Evolutionary conservation across 2,797 vertebrate species (phyloP), one percentile per base, ranked within the genome.

Genomic region (Characodon lateralis): DNA sequence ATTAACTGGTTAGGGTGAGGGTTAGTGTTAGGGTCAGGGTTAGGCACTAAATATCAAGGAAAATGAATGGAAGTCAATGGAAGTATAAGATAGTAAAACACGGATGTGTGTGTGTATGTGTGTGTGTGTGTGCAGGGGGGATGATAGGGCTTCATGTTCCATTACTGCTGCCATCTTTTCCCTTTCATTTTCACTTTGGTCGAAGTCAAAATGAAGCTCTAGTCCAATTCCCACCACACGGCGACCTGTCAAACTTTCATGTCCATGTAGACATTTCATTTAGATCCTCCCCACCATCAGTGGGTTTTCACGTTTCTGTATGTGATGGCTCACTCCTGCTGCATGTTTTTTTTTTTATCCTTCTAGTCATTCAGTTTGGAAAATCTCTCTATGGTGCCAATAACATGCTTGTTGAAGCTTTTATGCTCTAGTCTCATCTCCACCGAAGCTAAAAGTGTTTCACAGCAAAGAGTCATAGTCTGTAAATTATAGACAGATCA

Each of bases 401-500:
- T 85, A 48, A 63, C 76, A 81, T 82, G 73, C 48, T 69, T n/a
- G 85, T 74, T 77, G 79, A 86, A 80, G 74, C 87, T 91, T 76
- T 84, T 6, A 56, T 0, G 5, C 72, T 39, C 78, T 86, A 75
- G 85, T 91, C 90, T 87, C 75, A 84, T 83, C 73, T 70, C 46
- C 65, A 63, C 85, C 72, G 35, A 46, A 58, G 85, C 69, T 80
- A 50, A 75, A 75, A 16, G 2, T 85, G 79, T 88, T 89, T 89
- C 85, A 79, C 72, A 63, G 81, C 69, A 74, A 90, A 85, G 76
- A 88, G 65, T 85, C 76, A 63, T 71, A 80, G 87, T 91, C 85
- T 89, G 83, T 86, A 94, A 92, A 85, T 90, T 85, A 65, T 77
- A 87, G 59, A 80, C 78, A 87, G 73, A 89, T 87, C 61, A 46